Evolutionary conservation across 2,797 vertebrate species (phyloP).

Genomic region (Enteromius mattozi): DNA sequence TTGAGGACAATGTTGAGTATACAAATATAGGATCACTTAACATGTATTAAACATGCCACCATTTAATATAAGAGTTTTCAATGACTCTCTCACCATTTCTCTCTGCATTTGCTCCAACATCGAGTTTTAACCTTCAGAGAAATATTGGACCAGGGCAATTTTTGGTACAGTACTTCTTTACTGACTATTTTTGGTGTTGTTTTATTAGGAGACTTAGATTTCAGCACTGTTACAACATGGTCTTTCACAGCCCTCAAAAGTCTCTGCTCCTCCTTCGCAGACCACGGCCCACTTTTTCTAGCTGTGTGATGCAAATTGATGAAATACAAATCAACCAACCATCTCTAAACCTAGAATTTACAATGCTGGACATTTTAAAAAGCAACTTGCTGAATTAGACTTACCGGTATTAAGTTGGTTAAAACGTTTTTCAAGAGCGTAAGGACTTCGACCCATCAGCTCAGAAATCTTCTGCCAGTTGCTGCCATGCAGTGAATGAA

Average conservation of each 20-base stretch:
- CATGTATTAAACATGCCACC: background rate
- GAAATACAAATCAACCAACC: background rate
- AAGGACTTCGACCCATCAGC: conserved; percentile 72
- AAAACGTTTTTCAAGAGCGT: conserved; percentile 72
- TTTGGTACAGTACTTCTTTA: conserved; percentile 66
- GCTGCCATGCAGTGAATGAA: conserved; percentile 72
- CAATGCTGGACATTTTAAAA: background rate
- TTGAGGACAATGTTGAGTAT: background rate
- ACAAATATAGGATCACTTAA: background rate
- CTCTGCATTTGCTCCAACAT: conserved; percentile 74
- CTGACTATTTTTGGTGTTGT: conserved; percentile 39
- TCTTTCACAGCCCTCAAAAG: conserved; percentile 63
- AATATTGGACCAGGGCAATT: conserved; percentile 73
- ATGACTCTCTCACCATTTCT: conserved; percentile 72
- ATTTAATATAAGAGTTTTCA: background rate
- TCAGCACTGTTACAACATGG: conserved; percentile 57
- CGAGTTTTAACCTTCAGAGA: conserved; percentile 66
- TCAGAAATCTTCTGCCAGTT: conserved; percentile 72
- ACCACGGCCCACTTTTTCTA: conserved; percentile 60
- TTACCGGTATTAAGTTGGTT: conserved; percentile 54
- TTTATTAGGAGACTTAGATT: conserved; percentile 13
- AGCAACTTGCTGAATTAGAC: background rate
- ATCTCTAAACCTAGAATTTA: background rate
- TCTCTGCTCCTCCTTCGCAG: conserved; percentile 56
- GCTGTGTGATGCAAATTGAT: conserved; percentile 56